Evolutionary conservation across 2,888 invertebrate species (phyloP).

Genomic region (Melieria crassipennis): DNA sequence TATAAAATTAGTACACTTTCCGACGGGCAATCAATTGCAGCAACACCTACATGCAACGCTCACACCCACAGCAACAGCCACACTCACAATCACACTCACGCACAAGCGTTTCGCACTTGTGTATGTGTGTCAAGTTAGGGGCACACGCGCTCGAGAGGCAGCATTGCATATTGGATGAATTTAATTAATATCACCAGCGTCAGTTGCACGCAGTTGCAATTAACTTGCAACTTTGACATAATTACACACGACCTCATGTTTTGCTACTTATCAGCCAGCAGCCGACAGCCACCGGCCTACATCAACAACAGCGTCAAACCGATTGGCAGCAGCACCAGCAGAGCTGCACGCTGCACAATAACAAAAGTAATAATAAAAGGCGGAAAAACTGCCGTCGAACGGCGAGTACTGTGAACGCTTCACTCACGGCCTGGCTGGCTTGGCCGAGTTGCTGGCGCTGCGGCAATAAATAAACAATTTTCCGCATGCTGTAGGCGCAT

Average conservation of each 20-base stretch:
- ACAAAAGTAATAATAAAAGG: no score
- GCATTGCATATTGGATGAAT: slow-evolving; percentile 47
- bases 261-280: slow-evolving; percentile 58
- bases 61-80: background rate
- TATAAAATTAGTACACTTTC: slow-evolving; percentile 1
- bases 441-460: no score
- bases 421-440: no score
- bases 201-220: slow-evolving; percentile 63
- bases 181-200: slow-evolving; percentile 62
- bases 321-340: slow-evolving; percentile 19
- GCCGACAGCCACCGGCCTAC: slow-evolving; percentile 37
- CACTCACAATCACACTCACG: slow-evolving; percentile 33
- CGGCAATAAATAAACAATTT: slow-evolving; percentile 53
- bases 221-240: slow-evolving; percentile 63
- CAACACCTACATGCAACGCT: slow-evolving; percentile 2
- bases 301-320: slow-evolving; percentile 28
- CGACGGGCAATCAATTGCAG: slow-evolving; percentile 11
- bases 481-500: slow-evolving; percentile 50
- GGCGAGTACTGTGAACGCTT: no score
- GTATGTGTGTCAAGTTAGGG: background rate
- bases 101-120: slow-evolving; percentile 27
- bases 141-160: slow-evolving; percentile 12
- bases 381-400: no score
- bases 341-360: no score
- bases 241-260: slow-evolving; percentile 62